Conservation (phyloP, 2,797 vertebrate genomes). For the Enteromius argenteus region DNA sequence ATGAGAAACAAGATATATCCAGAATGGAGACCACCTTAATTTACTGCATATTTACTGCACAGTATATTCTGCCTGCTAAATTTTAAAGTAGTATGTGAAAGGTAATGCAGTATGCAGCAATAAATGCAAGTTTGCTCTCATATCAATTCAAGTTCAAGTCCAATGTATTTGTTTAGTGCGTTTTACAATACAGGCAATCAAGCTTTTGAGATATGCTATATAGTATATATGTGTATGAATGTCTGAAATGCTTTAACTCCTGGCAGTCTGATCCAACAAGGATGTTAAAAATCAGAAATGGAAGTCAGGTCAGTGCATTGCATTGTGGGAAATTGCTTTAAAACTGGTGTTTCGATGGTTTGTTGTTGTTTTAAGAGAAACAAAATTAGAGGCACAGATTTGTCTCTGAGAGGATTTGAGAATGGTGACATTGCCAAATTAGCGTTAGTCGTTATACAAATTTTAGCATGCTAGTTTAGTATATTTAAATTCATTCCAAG, state of each 20-base stretch:
- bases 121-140: background rate
- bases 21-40: background rate
- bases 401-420: background rate
- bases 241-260: background rate
- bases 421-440: background rate
- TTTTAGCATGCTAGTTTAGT: background rate
- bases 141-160: background rate
- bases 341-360: background rate
- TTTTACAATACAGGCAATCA: background rate
- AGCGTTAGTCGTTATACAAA: too few relatives aligned
- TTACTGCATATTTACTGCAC: background rate
- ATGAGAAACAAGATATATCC: conserved; percentile 8
- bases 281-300: background rate
- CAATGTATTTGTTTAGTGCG: background rate
- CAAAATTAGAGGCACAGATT: background rate
- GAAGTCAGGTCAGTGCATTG: background rate
- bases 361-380: background rate
- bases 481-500: background rate
- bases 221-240: background rate
- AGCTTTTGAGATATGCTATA: background rate
- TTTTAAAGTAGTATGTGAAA: background rate
- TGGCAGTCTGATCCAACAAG: background rate
- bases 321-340: background rate
- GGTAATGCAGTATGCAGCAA: background rate
- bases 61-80: background rate